A percentile compares a stretch with the other conserved stretches of the same genome.
These are phyloP conservation scores for Pocillopora meandrina DNA, from an alignment of 92 coral and sea anemone species.

Conservation along the genomic window DNA sequence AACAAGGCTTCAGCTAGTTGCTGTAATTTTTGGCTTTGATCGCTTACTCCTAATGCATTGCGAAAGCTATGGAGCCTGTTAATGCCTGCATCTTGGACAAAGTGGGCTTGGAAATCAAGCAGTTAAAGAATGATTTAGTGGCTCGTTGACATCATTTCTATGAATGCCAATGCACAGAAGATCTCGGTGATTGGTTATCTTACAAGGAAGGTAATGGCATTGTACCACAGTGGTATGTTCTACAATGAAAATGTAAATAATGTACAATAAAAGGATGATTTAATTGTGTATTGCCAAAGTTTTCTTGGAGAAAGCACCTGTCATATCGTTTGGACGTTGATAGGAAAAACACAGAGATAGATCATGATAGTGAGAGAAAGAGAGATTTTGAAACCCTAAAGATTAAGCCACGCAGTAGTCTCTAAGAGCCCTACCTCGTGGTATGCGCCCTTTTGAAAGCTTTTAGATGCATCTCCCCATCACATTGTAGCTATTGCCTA, in stretches of 20 bases:
- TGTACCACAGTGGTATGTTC: conserved; percentile 58
- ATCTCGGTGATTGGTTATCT: conserved; percentile 12
- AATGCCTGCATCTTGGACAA: not conserved
- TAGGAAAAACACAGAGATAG: too few relatives aligned
- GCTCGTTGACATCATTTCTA: not conserved
- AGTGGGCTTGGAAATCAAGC: not conserved
- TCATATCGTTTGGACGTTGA: too few relatives aligned
- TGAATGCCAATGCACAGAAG: not conserved
- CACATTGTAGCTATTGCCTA: too few relatives aligned
- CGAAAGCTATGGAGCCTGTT: not conserved
- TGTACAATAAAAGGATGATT: conserved; percentile 23
- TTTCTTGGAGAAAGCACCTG: not conserved
- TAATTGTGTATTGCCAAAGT: not conserved
- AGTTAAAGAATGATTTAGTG: not conserved
- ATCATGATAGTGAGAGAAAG: too few relatives aligned
- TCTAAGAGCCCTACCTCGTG: too few relatives aligned
- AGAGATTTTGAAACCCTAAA: too few relatives aligned
- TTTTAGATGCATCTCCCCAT: too few relatives aligned
- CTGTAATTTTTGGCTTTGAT: not conserved
- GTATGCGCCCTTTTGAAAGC: too few relatives aligned
- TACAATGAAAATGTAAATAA: conserved; percentile 38
- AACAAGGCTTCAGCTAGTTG: not conserved
- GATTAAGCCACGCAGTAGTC: too few relatives aligned
- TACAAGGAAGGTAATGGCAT: conserved; percentile 31
- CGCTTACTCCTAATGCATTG: not conserved